A percentile compares a stretch with the other conserved stretches of the same genome.
Evolutionary conservation across 2,797 vertebrate species (phyloP).

Genomic region (Tragelaphus oryx): DNA sequence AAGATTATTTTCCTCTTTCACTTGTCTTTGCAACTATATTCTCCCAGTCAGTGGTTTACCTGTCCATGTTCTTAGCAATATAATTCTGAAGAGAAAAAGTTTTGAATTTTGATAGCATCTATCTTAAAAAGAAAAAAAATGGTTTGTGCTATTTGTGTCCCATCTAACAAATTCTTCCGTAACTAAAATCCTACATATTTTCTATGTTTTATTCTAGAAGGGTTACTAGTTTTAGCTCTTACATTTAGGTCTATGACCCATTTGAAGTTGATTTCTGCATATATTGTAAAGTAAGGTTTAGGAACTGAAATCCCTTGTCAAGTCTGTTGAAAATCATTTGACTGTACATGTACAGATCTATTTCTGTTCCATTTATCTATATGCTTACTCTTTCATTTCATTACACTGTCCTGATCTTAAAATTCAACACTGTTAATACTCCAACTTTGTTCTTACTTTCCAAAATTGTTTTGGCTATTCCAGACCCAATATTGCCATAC

Average conservation of each 20-base stretch:
- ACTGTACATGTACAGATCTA: not conserved
- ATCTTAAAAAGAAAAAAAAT: not conserved
- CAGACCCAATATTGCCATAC: not conserved
- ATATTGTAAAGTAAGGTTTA: not conserved
- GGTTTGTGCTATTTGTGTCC: not conserved
- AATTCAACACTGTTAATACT: not conserved
- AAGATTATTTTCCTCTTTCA: not conserved
- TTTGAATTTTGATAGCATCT: not conserved
- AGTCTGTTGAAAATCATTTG: not conserved
- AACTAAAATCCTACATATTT: not conserved
- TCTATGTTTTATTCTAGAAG: not conserved
- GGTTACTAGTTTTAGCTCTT: not conserved
- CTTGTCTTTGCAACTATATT: not conserved
- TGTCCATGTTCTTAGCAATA: not conserved
- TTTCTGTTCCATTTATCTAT: not conserved
- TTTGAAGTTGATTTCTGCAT: not conserved
- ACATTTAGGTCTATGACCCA: not conserved
- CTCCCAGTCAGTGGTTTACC: not conserved
- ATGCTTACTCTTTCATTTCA: not conserved
- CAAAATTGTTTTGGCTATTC: not conserved
- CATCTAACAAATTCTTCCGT: not conserved
- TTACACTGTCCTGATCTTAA: not conserved
- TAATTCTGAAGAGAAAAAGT: not conserved
- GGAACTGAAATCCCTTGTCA: not conserved
- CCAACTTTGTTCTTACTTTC: not conserved